Percentiles rank a stretch among this genome's conserved stretches.
These are phyloP conservation scores for Tor tambroides DNA, from an alignment of 2,113 vertebrate genomes.

Conservation along the genomic window DNA sequence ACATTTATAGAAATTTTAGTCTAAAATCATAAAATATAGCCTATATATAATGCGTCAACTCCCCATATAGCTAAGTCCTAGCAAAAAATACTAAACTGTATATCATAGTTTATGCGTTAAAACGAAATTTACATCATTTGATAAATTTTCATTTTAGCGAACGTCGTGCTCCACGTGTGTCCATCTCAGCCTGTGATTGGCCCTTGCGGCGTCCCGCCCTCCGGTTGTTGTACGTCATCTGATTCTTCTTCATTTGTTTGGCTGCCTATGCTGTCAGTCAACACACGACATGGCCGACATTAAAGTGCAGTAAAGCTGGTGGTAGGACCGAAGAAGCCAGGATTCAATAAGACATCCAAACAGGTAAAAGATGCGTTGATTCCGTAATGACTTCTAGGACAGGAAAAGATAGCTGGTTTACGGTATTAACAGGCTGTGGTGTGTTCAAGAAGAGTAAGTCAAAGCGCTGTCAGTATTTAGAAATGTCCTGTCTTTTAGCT, in stretches of 20 bases:
- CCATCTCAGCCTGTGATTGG: slow-evolving; percentile 9
- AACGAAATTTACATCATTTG: not conserved
- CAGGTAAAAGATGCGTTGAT: slow-evolving; percentile 66
- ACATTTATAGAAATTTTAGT: too few species aligned
- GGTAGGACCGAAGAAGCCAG: slow-evolving; percentile 64
- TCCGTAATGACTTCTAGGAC: not conserved
- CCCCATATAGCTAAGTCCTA: not conserved
- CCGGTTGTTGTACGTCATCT: slow-evolving; percentile 54
- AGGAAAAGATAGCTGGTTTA: not conserved
- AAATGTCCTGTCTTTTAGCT: slow-evolving; percentile 23
- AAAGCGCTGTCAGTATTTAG: slow-evolving; percentile 13
- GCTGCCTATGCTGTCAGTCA: slow-evolving; percentile 71
- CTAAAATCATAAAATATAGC: too few species aligned
- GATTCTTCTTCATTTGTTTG: slow-evolving; percentile 60
- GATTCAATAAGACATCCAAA: slow-evolving; percentile 62
- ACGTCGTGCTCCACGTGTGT: not conserved
- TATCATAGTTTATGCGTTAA: not conserved
- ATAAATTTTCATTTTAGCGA: not conserved
- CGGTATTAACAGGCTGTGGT: not conserved
- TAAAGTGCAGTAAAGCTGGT: slow-evolving; percentile 70
- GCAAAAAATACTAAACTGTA: not conserved
- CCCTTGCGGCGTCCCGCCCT: slow-evolving; percentile 28
- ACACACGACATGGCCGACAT: slow-evolving; percentile 66
- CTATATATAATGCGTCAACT: not conserved
- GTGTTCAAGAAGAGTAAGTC: not conserved